Conservation (phyloP, 2,888 invertebrate genomes). For the Drosophila flavopinicola region DNA sequence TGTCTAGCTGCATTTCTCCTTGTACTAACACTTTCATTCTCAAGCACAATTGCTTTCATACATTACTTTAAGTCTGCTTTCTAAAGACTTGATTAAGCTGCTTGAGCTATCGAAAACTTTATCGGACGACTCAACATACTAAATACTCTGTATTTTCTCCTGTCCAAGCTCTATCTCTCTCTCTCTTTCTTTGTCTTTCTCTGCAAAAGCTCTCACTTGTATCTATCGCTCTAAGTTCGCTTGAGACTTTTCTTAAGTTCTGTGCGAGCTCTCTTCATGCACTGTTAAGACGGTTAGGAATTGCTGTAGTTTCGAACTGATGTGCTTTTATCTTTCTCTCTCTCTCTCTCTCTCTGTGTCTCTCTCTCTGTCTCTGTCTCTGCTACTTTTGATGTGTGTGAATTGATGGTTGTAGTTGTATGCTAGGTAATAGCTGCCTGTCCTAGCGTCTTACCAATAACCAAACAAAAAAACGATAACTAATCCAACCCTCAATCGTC, state of each 20-base stretch:
- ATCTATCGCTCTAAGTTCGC: no score
- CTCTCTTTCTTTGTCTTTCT: no score
- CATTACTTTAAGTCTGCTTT: no score
- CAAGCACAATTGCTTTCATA: no score
- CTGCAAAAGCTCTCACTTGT: no score
- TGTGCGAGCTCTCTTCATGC: slow-evolving; percentile 11
- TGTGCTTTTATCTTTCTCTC: slow-evolving; percentile 1
- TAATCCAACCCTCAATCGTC: slow-evolving; percentile 28
- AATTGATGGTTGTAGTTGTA: slow-evolving; percentile 16
- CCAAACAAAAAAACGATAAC: slow-evolving; percentile 6
- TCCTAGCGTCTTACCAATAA: slow-evolving; percentile 24
- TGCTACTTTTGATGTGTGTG: slow-evolving; percentile 12
- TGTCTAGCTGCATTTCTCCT: background rate
- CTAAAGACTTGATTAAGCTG: no score
- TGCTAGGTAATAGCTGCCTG: slow-evolving; percentile 18
- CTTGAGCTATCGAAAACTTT: no score
- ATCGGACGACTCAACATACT: no score
- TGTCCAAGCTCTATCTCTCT: no score
- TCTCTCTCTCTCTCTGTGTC: slow-evolving; percentile 10
- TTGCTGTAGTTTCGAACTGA: background rate
- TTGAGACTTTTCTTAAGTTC: background rate
- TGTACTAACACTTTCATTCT: no score
- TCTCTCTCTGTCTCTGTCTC: slow-evolving; percentile 8
- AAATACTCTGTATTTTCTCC: no score
- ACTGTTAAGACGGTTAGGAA: background rate